Percentiles rank a stretch among this genome's conserved stretches.
Conservation (phyloP, 1,140 invertebrate genomes). For the Cydia splendana region DNA sequence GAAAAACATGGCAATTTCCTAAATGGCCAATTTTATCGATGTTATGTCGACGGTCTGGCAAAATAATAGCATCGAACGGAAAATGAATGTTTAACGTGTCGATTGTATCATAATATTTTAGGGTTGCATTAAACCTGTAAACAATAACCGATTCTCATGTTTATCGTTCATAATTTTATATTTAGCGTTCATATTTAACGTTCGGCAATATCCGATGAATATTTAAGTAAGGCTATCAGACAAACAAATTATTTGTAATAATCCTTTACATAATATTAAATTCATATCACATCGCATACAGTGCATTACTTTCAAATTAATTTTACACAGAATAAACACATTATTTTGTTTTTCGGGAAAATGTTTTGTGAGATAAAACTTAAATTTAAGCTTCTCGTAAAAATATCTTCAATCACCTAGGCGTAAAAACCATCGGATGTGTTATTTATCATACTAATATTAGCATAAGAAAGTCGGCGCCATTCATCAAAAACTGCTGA, state of each 20-base stretch:
- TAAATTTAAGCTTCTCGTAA: background rate
- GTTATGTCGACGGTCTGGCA: slow-evolving; percentile 25
- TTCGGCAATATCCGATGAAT: slow-evolving; percentile 11
- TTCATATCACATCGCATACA: background rate
- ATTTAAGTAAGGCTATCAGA: background rate
- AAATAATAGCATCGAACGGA: slow-evolving; percentile 11
- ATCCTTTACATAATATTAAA: background rate
- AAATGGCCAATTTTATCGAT: slow-evolving; percentile 34
- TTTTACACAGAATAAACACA: no score
- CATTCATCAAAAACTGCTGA: slow-evolving; percentile 54
- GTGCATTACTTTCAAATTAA: background rate
- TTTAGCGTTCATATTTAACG: slow-evolving; percentile 1
- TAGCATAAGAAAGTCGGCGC: slow-evolving; percentile 49
- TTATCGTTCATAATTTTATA: slow-evolving; percentile 8
- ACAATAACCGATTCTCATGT: slow-evolving; percentile 18
- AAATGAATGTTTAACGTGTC: slow-evolving; percentile 28
- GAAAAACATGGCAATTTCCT: slow-evolving; percentile 32
- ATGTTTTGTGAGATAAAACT: background rate
- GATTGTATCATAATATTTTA: slow-evolving; percentile 24
- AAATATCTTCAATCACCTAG: background rate
- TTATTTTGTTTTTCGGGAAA: background rate
- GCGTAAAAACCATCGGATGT: slow-evolving; percentile 40
- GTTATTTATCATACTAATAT: slow-evolving; percentile 55
- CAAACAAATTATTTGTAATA: background rate
- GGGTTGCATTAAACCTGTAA: slow-evolving; percentile 23